Percentiles rank a stretch among this genome's conserved stretches.
These are phyloP conservation scores for Cactoblastis cactorum DNA, from an alignment of 2,888 invertebrate species.

Conservation along the genomic window DNA sequence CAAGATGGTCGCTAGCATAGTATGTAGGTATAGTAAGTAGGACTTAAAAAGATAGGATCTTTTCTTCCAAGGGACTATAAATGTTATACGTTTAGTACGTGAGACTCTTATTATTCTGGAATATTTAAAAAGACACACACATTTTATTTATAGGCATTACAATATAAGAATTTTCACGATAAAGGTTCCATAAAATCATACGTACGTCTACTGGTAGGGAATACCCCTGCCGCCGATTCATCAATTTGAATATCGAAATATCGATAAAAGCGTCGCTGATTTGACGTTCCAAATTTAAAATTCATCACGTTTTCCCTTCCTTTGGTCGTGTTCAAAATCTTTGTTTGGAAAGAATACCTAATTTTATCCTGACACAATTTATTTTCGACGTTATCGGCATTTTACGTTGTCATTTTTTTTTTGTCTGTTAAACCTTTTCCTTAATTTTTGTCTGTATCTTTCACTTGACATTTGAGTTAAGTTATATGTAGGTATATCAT, in stretches of 20 bases:
- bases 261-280: constrained; percentile 38
- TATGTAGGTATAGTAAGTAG: no score
- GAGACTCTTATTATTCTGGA: no score
- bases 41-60: no score
- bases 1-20: no score
- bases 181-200: not conserved
- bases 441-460: no score
- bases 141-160: not conserved
- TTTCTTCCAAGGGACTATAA: no score
- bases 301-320: constrained; percentile 44
- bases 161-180: not conserved
- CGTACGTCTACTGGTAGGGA: constrained; percentile 16
- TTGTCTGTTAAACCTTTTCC: not conserved
- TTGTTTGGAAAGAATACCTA: constrained; percentile 1
- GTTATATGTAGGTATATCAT: no score
- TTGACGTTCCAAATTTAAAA: constrained; percentile 54
- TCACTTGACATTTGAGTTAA: no score
- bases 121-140: no score
- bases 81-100: no score
- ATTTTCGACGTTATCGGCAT: not conserved
- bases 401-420: not conserved
- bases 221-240: constrained; percentile 43
- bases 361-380: not conserved
- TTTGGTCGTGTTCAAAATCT: constrained; percentile 18
- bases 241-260: constrained; percentile 59